phyloP scores from a whole-genome alignment of 92 coral and sea anemone genomes.

The Zoanthus sociatus region DNA sequence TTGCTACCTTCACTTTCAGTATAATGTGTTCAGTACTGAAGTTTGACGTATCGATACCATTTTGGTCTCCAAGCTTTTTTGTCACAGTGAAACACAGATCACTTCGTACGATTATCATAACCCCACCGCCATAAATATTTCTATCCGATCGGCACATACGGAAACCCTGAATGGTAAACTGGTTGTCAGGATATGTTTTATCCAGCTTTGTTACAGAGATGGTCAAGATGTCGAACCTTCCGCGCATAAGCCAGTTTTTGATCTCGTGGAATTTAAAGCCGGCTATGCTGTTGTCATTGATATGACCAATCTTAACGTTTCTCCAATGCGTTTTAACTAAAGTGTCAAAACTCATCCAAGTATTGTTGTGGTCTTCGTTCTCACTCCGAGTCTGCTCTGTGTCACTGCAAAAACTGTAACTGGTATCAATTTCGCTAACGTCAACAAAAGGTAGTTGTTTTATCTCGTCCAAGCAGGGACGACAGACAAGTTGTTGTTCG shows the following conservation, averaged over 20 bases:
- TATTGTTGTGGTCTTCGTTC: background rate
- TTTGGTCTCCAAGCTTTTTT: too few species aligned
- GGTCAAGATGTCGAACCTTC: constrained; percentile 43
- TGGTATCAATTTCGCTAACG: constrained; percentile 34
- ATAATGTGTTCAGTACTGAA: constrained; percentile 7
- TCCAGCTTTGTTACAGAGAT: constrained; percentile 57
- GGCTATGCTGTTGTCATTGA: constrained; percentile 51
- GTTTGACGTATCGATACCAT: background rate
- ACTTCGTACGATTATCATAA: constrained; percentile 34
- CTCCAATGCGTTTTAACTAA: background rate
- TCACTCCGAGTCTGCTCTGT: background rate
- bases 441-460: constrained; percentile 43
- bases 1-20: constrained; percentile 40
- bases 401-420: background rate
- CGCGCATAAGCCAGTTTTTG: constrained; percentile 14
- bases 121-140: constrained; percentile 56
- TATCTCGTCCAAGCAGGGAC: constrained; percentile 39
- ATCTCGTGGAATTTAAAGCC: background rate
- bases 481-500: too few species aligned
- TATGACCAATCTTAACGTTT: constrained; percentile 46
- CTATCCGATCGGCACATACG: constrained; percentile 46
- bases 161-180: constrained; percentile 45
- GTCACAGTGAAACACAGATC: constrained; percentile 20
- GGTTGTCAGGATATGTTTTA: background rate
- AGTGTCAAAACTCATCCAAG: constrained; percentile 10